Conservation (phyloP, 2,113 vertebrate species). For the Petaurus breviceps region DNA sequence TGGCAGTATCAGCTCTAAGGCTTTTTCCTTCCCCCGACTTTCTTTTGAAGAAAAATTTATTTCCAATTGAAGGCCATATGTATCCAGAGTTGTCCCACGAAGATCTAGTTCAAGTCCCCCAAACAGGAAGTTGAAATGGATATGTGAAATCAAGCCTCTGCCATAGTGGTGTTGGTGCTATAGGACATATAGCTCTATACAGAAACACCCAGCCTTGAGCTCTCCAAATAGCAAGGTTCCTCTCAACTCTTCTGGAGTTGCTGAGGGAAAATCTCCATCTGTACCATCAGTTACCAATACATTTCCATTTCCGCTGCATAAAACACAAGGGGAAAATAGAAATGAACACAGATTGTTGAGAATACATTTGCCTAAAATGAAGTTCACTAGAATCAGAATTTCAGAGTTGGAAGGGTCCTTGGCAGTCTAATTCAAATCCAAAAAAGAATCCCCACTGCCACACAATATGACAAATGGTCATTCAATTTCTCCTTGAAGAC, state of each 20-base stretch:
- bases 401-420: neutral
- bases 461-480: neutral
- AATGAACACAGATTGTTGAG: conserved; percentile 13
- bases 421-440: neutral
- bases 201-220: neutral
- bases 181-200: neutral
- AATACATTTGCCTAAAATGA: conserved; percentile 9
- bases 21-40: neutral
- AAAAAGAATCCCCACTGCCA: neutral
- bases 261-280: neutral
- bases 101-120: neutral
- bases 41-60: neutral
- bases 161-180: neutral
- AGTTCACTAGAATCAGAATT: conserved; percentile 2
- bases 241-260: neutral
- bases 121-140: neutral
- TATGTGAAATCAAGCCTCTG: neutral
- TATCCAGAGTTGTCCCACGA: neutral
- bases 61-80: neutral
- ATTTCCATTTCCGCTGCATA: conserved; percentile 5
- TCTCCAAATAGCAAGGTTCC: neutral
- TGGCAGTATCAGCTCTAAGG: neutral
- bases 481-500: neutral
- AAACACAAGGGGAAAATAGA: conserved; percentile 22
- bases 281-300: neutral